Evolutionary conservation across 2,113 vertebrate species (phyloP).

Genomic region (Mormyrus iriodes): DNA sequence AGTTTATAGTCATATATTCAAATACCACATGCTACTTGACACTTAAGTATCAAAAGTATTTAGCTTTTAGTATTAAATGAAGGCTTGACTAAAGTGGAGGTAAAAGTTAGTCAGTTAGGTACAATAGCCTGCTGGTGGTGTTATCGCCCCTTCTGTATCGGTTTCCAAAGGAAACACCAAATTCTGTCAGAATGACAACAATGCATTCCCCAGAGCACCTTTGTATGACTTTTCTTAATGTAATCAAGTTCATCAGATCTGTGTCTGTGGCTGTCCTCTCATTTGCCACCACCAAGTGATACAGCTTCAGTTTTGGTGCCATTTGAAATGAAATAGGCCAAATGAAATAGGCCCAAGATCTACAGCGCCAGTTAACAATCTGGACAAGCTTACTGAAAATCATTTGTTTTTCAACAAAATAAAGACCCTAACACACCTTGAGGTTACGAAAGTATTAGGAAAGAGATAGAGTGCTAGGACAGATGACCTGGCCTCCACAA

Average conservation of each 20-base stretch:
- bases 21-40: background rate
- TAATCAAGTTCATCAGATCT: background rate
- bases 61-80: no score
- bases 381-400: background rate
- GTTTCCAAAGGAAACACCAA: background rate
- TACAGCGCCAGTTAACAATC: background rate
- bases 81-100: no score
- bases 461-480: background rate
- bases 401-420: background rate
- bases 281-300: background rate
- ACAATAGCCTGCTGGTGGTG: no score
- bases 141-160: background rate
- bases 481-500: background rate
- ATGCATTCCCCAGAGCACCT: background rate
- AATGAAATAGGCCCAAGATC: background rate
- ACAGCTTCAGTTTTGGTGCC: background rate
- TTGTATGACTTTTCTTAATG: background rate
- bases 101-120: no score
- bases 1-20: background rate
- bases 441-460: background rate
- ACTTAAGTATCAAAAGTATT: no score
- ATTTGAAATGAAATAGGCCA: background rate
- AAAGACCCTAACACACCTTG: background rate
- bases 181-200: background rate
- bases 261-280: background rate